These are phyloP conservation scores for Dendrolimus pini DNA, from an alignment of 2,888 invertebrate genomes.

Conservation along the genomic window DNA sequence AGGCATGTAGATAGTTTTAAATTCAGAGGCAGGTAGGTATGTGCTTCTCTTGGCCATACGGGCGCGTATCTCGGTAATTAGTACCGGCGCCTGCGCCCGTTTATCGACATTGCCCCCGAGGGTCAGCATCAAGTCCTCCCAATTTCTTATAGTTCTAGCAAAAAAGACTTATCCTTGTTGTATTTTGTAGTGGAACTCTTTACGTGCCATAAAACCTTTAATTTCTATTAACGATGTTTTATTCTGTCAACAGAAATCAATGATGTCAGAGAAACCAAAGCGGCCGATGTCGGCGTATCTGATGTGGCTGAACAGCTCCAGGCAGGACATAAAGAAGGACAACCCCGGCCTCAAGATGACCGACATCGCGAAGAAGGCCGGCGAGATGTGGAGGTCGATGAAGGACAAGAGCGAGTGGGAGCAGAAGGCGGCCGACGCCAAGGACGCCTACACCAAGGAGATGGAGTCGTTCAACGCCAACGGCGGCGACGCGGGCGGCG, in stretches of 20 bases:
- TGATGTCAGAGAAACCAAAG: slow-evolving; percentile 88
- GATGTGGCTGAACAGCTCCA: slow-evolving; percentile 89
- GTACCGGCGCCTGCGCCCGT: no score
- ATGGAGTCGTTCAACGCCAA: slow-evolving; percentile 89
- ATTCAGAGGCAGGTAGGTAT: no score
- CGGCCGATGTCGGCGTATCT: slow-evolving; percentile 91
- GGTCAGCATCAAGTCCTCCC: no score
- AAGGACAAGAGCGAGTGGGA: slow-evolving; percentile 93
- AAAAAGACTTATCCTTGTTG: no score
- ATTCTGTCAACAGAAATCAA: not conserved
- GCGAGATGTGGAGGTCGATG: slow-evolving; percentile 92
- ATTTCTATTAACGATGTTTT: no score
- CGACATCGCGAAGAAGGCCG: slow-evolving; percentile 93
- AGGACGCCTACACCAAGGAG: slow-evolving; percentile 87
- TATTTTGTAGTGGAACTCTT: no score
- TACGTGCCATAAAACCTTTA: no score
- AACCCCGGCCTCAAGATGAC: slow-evolving; percentile 90
- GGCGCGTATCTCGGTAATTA: no score
- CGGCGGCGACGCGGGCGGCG: slow-evolving; percentile 70
- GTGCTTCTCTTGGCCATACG: no score
- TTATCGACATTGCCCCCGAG: no score
- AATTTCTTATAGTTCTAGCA: no score
- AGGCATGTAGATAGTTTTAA: no score
- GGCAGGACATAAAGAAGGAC: slow-evolving; percentile 88
- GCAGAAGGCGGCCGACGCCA: slow-evolving; percentile 85